Conservation (phyloP, 2,888 invertebrate genomes). For the Epicampocera succincta region DNA sequence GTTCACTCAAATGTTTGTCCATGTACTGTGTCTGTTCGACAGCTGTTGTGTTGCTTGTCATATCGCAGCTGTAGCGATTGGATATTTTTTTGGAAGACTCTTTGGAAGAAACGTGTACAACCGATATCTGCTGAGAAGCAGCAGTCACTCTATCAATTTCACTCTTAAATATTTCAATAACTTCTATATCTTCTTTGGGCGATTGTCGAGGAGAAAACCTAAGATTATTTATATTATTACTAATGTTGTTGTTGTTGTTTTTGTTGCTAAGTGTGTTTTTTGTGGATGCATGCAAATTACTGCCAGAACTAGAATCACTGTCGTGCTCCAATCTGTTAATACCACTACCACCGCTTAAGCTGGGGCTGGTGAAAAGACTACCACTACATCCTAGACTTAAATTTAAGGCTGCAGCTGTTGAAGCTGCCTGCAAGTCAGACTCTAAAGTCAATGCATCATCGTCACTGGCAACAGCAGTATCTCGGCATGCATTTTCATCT, state of each 20-base stretch:
- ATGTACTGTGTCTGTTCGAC: conserved; percentile 77
- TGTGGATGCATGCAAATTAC: conserved; percentile 58
- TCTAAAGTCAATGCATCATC: conserved; percentile 71
- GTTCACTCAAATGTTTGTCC: conserved; percentile 81
- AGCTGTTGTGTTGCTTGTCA: conserved; percentile 70
- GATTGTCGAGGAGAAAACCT: conserved; percentile 79
- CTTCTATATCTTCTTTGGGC: conserved; percentile 81
- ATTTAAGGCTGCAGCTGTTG: conserved; percentile 78
- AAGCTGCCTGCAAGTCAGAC: conserved; percentile 76
- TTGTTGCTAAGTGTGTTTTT: conserved; percentile 27
- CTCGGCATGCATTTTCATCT: conserved; percentile 70
- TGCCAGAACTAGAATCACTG: conserved; percentile 52
- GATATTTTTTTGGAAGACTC: conserved; percentile 72
- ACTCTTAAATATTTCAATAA: conserved; percentile 80
- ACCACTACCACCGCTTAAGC: conserved; percentile 62
- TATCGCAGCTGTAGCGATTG: conserved; percentile 67
- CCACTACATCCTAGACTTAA: conserved; percentile 78
- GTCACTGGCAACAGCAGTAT: conserved; percentile 58
- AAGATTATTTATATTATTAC: conserved; percentile 25
- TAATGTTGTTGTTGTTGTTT: conserved; percentile 51
- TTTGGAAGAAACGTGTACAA: conserved; percentile 79
- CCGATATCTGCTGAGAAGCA: conserved; percentile 77
- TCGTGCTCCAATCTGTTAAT: conserved; percentile 52
- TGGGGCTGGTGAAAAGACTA: conserved; percentile 75
- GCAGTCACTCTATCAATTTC: conserved; percentile 78